These are phyloP conservation scores for Cryptotermes secundus DNA, from an alignment of 1,140 invertebrate species.

Conservation along the genomic window DNA sequence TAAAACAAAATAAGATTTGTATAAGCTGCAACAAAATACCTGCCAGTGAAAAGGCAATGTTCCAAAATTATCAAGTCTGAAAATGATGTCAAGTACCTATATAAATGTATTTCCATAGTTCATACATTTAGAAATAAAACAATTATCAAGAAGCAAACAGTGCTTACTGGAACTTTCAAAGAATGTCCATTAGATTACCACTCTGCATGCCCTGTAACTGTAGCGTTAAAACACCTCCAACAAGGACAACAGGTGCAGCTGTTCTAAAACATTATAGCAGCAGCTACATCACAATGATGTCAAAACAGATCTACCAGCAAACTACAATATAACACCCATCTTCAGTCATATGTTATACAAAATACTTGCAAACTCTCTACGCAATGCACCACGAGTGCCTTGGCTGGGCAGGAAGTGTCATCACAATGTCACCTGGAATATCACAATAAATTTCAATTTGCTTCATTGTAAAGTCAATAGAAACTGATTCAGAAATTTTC, in stretches of 20 bases:
- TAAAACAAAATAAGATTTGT: no score
- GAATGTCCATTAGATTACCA: not conserved
- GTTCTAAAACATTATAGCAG: not conserved
- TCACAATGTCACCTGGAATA: not conserved
- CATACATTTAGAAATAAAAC: no score
- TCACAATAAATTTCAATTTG: not conserved
- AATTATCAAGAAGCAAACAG: not conserved
- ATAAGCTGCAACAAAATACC: no score
- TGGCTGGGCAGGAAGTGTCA: not conserved
- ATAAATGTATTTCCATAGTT: no score
- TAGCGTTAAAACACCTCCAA: not conserved
- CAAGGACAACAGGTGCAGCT: not conserved
- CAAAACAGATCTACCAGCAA: not conserved
- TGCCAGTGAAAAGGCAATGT: no score
- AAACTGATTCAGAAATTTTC: not conserved
- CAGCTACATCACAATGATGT: not conserved
- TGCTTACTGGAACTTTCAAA: not conserved
- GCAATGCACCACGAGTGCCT: slow-evolving; percentile 2
- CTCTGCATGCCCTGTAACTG: not conserved
- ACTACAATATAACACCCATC: not conserved
- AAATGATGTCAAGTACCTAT: no score
- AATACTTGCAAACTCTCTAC: not conserved
- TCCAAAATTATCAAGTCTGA: no score
- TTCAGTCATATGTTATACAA: slow-evolving; percentile 18
- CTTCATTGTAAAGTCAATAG: not conserved